Evolutionary conservation across 2,888 invertebrate genomes (phyloP).

Genomic region (Drosophila hawaiiensis): DNA sequence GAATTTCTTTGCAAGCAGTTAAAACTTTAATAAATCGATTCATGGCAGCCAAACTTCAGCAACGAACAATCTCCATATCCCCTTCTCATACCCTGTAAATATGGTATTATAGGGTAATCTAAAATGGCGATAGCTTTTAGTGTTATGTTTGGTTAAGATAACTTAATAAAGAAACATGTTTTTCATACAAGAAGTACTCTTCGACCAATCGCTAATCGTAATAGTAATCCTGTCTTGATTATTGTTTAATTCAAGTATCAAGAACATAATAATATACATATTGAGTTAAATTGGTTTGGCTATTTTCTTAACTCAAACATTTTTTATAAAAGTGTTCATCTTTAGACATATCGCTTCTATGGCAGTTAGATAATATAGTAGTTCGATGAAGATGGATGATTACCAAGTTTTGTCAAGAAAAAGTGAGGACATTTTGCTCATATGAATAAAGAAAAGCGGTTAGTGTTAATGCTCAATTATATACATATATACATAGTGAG

Average conservation of each 20-base stretch:
- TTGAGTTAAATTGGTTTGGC: neutral
- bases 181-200: too few relatives aligned
- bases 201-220: too few relatives aligned
- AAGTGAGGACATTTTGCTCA: neutral
- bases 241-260: neutral
- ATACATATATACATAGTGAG: neutral
- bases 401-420: neutral
- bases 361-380: neutral
- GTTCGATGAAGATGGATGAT: neutral
- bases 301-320: neutral
- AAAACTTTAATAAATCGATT: conserved; percentile 31
- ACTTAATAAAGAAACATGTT: neutral
- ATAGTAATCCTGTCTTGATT: neutral
- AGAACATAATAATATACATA: neutral
- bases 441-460: neutral
- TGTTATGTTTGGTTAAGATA: too few relatives aligned
- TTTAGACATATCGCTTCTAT: neutral
- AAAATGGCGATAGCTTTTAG: neutral
- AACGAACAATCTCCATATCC: neutral
- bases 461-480: neutral
- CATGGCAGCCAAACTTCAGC: conserved; percentile 2
- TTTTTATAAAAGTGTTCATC: neutral
- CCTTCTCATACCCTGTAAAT: conserved; percentile 2
- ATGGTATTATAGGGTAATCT: neutral
- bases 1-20: conserved; percentile 4